A percentile compares a stretch with the other conserved stretches of the same genome.
Conservation (phyloP, 2,113 vertebrate species). For the Lates calcarifer region DNA sequence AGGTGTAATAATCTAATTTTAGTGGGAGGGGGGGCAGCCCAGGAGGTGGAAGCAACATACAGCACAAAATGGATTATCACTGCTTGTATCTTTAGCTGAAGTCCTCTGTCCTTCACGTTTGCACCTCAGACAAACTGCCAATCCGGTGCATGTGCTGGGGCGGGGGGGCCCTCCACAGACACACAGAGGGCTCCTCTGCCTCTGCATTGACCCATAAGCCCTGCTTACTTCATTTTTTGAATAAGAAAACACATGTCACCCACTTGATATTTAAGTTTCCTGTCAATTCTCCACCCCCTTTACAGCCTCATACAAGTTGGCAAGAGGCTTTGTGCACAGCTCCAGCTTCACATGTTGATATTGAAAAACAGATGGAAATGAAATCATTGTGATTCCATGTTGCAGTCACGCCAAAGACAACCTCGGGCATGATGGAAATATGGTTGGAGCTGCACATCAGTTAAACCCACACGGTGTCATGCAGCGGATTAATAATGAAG, state of each 20-base stretch:
- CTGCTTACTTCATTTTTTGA: constrained; percentile 58
- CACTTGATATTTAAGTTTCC: constrained; percentile 71
- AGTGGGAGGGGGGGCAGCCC: constrained; percentile 73
- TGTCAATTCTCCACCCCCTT: constrained; percentile 46
- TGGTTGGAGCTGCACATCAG: constrained; percentile 46
- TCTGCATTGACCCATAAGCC: constrained; percentile 40
- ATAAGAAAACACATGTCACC: constrained; percentile 76
- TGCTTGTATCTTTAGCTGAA: constrained; percentile 77
- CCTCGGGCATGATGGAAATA: constrained; percentile 63
- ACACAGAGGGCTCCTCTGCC: constrained; percentile 10
- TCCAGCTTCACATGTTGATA: constrained; percentile 76
- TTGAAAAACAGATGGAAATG: constrained; percentile 85
- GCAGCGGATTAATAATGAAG: constrained; percentile 40
- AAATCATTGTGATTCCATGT: constrained; percentile 77
- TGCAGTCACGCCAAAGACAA: constrained; percentile 77
- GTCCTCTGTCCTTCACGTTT: constrained; percentile 63
- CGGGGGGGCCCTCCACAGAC: constrained; percentile 9
- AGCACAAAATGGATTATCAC: constrained; percentile 77
- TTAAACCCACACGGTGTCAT: constrained; percentile 45
- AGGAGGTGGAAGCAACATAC: constrained; percentile 68
- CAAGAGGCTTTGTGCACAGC: constrained; percentile 64
- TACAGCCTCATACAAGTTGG: constrained; percentile 76
- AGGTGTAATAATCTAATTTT: constrained; percentile 85
- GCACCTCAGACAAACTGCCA: constrained; percentile 55
- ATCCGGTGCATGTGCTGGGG: background rate